Evolutionary conservation across 2,113 vertebrate genomes (phyloP).

Genomic region (Brachypteracias leptosomus): DNA sequence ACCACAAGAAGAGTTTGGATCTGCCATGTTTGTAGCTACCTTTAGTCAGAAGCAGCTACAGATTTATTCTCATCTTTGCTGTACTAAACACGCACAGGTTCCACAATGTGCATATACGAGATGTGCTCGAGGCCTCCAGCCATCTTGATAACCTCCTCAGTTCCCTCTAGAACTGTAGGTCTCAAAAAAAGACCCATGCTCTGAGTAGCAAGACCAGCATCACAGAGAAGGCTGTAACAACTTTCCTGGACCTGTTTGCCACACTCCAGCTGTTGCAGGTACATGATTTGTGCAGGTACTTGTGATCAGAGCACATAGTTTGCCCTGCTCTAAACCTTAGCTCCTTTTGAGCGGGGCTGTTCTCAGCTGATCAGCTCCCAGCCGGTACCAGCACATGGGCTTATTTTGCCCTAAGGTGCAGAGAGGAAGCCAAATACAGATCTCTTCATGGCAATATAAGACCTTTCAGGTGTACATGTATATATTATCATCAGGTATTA

Average conservation of each 20-base stretch:
- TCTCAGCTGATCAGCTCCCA: background rate
- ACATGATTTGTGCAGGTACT: fast-evolving
- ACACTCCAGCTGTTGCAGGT: background rate
- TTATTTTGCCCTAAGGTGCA: background rate
- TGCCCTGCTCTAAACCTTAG: background rate
- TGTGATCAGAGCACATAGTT: background rate
- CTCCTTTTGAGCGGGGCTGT: background rate
- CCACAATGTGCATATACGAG: fast-evolving
- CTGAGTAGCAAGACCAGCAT: background rate
- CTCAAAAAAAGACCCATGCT: background rate
- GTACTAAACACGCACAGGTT: fast-evolving
- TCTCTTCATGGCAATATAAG: background rate
- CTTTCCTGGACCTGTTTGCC: background rate
- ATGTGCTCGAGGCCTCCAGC: fast-evolving
- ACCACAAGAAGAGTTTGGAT: background rate
- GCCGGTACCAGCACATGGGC: background rate
- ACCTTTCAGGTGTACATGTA: background rate
- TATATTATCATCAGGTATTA: background rate
- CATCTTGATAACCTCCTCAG: background rate
- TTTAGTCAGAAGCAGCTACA: background rate
- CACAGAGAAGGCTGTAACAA: background rate
- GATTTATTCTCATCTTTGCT: background rate
- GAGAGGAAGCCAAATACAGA: background rate
- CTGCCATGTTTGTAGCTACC: background rate
- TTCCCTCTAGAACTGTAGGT: background rate